Conservation (phyloP, 2,888 invertebrate genomes). For the Drosophila stalkeri region DNA sequence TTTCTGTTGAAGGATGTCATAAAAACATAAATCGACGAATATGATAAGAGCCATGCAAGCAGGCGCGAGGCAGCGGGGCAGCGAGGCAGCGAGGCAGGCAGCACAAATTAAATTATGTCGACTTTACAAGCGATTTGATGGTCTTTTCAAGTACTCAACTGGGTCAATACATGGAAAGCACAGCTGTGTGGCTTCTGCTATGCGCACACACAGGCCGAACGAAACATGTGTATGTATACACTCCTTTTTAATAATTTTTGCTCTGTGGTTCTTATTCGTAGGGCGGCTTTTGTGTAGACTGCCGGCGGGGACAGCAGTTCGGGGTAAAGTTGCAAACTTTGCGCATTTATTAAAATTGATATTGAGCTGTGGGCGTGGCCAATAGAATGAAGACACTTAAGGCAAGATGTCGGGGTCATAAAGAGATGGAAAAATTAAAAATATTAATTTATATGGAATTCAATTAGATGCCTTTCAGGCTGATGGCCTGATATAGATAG, state of each 20-base stretch:
- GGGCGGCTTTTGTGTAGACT: conserved; percentile 7
- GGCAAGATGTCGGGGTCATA: conserved; percentile 14
- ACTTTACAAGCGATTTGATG: conserved; percentile 58
- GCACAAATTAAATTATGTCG: conserved; percentile 70
- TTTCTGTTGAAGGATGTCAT: conserved; percentile 38
- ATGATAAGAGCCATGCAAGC: conserved; percentile 1
- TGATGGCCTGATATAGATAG: background rate
- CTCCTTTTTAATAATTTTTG: conserved; percentile 29
- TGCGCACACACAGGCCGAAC: background rate
- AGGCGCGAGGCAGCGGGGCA: background rate
- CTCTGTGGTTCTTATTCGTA: conserved; percentile 25
- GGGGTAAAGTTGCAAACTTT: conserved; percentile 44
- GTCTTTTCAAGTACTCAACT: conserved; percentile 8
- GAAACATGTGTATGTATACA: background rate
- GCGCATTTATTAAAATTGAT: conserved; percentile 36
- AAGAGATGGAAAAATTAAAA: background rate
- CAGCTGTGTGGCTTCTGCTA: conserved; percentile 29
- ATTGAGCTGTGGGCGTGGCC: conserved; percentile 18
- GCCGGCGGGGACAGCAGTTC: conserved; percentile 24
- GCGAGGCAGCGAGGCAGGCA: background rate
- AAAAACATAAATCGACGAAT: conserved; percentile 33
- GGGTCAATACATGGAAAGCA: conserved; percentile 2
- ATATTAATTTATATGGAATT: background rate
- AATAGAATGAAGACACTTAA: conserved; percentile 17
- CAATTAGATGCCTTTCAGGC: background rate